These are phyloP conservation scores for Craseonycteris thonglongyai DNA, from an alignment of 2,113 vertebrate species.

Conservation along the genomic window DNA sequence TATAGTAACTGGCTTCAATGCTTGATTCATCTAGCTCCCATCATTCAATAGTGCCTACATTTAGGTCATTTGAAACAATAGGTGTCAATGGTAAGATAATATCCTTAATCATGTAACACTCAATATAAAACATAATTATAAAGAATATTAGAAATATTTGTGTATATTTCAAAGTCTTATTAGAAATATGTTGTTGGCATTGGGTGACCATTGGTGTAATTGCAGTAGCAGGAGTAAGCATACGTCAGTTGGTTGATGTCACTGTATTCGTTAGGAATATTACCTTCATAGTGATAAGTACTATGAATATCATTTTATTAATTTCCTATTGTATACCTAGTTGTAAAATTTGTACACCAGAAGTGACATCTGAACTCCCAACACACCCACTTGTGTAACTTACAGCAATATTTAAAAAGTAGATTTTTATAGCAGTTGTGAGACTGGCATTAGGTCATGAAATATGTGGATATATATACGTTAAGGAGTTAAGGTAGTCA, in stretches of 20 bases:
- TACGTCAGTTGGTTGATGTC: not conserved
- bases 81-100: not conserved
- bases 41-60: not conserved
- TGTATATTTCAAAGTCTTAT: not conserved
- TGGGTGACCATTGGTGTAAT: rapidly evolving
- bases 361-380: not conserved
- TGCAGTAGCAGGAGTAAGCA: not conserved
- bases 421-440: not conserved
- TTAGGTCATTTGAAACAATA: not conserved
- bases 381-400: not conserved
- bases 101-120: not conserved
- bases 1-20: not conserved
- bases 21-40: not conserved
- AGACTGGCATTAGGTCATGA: not conserved
- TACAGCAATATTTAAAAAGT: not conserved
- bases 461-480: not conserved
- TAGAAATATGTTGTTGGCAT: not conserved
- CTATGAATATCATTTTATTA: not conserved
- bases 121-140: not conserved
- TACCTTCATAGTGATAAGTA: not conserved
- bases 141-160: not conserved
- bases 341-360: not conserved
- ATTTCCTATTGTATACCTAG: not conserved
- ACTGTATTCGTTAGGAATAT: not conserved
- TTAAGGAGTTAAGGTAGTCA: not conserved